A percentile compares a stretch with the other conserved stretches of the same genome.
phyloP scores from a whole-genome alignment of 2,113 vertebrate genomes.

The Tylochromis polylepis region DNA sequence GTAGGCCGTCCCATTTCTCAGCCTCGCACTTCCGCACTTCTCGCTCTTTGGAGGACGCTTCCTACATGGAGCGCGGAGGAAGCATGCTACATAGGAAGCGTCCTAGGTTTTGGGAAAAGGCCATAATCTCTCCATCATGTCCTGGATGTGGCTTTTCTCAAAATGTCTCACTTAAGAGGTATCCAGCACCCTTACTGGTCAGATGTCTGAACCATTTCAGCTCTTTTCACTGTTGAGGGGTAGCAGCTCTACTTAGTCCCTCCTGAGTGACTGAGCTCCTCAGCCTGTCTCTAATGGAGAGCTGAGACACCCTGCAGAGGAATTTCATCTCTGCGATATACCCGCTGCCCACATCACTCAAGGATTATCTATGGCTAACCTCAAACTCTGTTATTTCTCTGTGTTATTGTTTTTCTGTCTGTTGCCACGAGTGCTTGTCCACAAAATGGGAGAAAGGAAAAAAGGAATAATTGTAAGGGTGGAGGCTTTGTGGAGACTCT shows the following conservation, averaged over 20 bases:
- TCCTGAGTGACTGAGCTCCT: background rate
- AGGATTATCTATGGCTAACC: background rate
- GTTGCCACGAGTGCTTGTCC: background rate
- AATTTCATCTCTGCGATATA: background rate
- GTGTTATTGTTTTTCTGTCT: background rate
- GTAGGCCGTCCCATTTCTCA: too few species aligned
- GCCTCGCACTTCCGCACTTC: too few species aligned
- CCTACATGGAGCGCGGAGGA: too few species aligned
- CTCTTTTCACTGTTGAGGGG: background rate
- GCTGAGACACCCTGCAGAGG: background rate
- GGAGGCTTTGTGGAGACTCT: background rate
- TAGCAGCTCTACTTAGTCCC: background rate
- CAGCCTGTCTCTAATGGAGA: background rate
- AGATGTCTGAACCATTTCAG: background rate
- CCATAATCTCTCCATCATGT: background rate
- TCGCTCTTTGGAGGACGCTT: too few species aligned
- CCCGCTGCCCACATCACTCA: background rate
- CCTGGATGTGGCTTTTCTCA: background rate
- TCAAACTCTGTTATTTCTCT: background rate
- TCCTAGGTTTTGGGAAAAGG: too few species aligned
- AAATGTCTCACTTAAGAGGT: background rate
- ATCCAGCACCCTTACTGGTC: background rate
- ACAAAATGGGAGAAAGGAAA: background rate
- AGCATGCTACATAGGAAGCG: too few species aligned
- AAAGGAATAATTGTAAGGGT: background rate